These are phyloP conservation scores for Phylloscopus collybita DNA, from an alignment of 2,797 vertebrate genomes.

Conservation along the genomic window DNA sequence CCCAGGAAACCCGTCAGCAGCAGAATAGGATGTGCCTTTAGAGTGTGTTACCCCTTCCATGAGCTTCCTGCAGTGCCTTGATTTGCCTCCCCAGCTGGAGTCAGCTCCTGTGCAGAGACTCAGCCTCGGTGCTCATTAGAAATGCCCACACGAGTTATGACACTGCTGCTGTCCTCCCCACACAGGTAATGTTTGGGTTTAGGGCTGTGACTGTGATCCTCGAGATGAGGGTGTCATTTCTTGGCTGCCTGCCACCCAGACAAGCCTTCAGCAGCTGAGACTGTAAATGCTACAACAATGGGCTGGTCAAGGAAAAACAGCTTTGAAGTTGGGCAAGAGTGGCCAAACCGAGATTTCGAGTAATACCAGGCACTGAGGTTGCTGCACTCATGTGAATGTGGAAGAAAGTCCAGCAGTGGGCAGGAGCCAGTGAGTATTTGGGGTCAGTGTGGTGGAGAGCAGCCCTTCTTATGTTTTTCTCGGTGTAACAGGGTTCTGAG, in stretches of 20 bases:
- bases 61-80: constrained; percentile 5
- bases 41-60: neutral
- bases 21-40: neutral
- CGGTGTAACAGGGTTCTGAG: neutral
- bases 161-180: constrained; percentile 6
- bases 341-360: constrained; percentile 31
- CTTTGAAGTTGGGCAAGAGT: constrained; percentile 34
- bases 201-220: neutral
- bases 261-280: neutral
- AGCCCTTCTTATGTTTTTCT: neutral
- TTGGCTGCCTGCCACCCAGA: constrained; percentile 53
- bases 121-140: neutral
- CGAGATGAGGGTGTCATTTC: constrained; percentile 24
- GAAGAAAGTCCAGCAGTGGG: neutral
- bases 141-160: constrained; percentile 15
- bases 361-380: constrained; percentile 11
- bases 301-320: constrained; percentile 20
- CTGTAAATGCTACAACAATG: neutral
- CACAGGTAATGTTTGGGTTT: neutral
- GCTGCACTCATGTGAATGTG: neutral
- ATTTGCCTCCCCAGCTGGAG: neutral
- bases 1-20: constrained; percentile 35
- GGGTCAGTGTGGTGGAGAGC: neutral
- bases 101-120: neutral
- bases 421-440: neutral